Base-by-base conservation (phyloP, 2,888 invertebrate species). In the Steinernema carpocapsae region DNA sequence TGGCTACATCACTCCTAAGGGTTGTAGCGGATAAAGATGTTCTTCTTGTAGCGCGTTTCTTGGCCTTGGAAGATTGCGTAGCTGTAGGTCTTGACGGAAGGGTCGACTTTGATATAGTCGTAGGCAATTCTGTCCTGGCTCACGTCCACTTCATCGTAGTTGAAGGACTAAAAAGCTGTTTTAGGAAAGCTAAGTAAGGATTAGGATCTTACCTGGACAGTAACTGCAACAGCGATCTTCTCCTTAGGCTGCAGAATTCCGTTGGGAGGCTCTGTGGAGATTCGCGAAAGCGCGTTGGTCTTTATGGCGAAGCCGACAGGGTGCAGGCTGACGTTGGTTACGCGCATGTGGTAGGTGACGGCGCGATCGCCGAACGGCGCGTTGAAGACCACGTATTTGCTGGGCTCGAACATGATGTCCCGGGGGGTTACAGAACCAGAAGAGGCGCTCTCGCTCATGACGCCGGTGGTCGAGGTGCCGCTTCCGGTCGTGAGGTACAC, bases 21-120 rank as follows among this genome's bases (percentile, higher is more conserved):
- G 59, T 78, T 78, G 76, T 78, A 78, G 45, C 71, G 56, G 74
- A 78, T 73, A 45, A 42, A 42, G 24, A 78, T 78, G 71, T 78
- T 78, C 77, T 78, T 78, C 6, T 77, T 71, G 0, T 76, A 77
- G 17, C 74, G 70, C 2, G 46, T 51, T 26, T 71, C 77, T 24
- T 42, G 43, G 12, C 74, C 76, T 42, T 78, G 72, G 52, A 78
- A 70, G 29, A 78, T 43, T 14, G 45, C 59, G 74, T 79, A 76
- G 22, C 56, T 24, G 51, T 78, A 78, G 14, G 52, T 74, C 70
- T 74, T 74, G 45, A 73, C 74, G 7, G 72, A 52, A 19, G 77
- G 73, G n/a, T 76, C 74, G 46, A 78, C 52, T 7, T 14, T 43
- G 19, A 76, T 70, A 72, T 78, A 78, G 70, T 78, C 78, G 70